These are phyloP conservation scores for Penaeus chinensis DNA, from an alignment of 1,140 invertebrate species.

Conservation along the genomic window DNA sequence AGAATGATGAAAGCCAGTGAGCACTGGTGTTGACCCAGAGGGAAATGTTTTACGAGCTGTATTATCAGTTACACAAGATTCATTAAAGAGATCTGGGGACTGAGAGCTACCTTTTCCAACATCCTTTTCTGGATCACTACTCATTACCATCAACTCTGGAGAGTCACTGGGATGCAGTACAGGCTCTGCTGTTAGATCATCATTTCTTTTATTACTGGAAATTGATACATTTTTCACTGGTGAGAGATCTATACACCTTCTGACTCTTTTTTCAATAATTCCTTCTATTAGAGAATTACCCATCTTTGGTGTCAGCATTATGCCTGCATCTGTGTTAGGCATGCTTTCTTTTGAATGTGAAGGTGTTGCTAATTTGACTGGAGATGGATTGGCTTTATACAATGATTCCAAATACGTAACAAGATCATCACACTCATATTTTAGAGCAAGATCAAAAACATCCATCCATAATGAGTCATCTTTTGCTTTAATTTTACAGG, in stretches of 20 bases:
- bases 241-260: too few relatives aligned
- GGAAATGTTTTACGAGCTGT: neutral
- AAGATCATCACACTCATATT: slow-evolving; percentile 58
- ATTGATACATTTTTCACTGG: too few relatives aligned
- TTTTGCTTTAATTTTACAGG: slow-evolving; percentile 57
- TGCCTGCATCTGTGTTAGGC: neutral
- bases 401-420: slow-evolving; percentile 54
- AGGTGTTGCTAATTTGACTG: slow-evolving; percentile 17
- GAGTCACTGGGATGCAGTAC: too few relatives aligned
- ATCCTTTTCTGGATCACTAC: neutral
- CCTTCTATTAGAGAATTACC: too few relatives aligned
- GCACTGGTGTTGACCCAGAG: neutral
- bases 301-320: neutral
- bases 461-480: slow-evolving; percentile 52
- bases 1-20: neutral
- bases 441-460: slow-evolving; percentile 59
- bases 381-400: slow-evolving; percentile 24
- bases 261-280: too few relatives aligned
- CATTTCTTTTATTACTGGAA: too few relatives aligned
- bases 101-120: slow-evolving; percentile 4
- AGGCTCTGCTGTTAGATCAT: too few relatives aligned
- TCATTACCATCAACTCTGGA: too few relatives aligned
- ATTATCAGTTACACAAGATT: neutral
- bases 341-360: neutral
- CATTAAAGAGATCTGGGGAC: slow-evolving; percentile 50